These are phyloP conservation scores for Beroe ovata DNA, from an alignment of 37 sponge, comb jelly and placozoan genomes.

Conservation along the genomic window DNA sequence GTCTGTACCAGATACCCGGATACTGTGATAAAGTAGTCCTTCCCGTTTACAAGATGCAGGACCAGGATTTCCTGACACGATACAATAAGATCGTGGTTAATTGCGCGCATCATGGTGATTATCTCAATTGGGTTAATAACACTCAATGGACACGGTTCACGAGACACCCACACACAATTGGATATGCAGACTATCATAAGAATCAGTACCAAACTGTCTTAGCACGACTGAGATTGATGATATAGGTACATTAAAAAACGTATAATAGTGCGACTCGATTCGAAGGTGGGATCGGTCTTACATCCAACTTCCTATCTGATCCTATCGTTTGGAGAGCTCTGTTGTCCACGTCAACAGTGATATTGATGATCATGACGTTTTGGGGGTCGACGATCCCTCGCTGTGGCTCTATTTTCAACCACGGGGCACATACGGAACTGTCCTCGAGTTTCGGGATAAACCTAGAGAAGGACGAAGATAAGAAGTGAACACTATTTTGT, in stretches of 20 bases:
- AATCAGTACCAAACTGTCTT: no score
- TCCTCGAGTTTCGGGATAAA: slow-evolving; percentile 57
- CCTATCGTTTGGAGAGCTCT: slow-evolving; percentile 31
- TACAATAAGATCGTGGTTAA: no score
- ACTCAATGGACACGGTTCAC: no score
- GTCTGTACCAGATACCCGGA: slow-evolving; percentile 63
- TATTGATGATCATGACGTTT: slow-evolving; percentile 45
- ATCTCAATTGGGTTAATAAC: no score
- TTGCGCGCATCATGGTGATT: no score
- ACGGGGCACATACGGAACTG: slow-evolving; percentile 56
- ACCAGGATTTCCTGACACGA: slow-evolving; percentile 64
- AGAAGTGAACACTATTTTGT: background rate
- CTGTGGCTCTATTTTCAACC: slow-evolving; percentile 29
- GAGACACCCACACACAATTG: no score
- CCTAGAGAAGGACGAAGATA: no score
- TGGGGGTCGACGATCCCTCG: slow-evolving; percentile 18
- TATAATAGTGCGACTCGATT: no score
- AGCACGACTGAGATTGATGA: no score
- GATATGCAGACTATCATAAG: no score
- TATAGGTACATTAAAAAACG: no score
- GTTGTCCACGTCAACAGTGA: slow-evolving; percentile 43
- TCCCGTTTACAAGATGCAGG: slow-evolving; percentile 63
- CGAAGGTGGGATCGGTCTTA: background rate
- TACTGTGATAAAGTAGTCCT: slow-evolving; percentile 58
- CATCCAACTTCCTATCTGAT: slow-evolving; percentile 45